Base-by-base conservation (phyloP, 2,888 invertebrate species). In the Stictocephala bisonia region DNA sequence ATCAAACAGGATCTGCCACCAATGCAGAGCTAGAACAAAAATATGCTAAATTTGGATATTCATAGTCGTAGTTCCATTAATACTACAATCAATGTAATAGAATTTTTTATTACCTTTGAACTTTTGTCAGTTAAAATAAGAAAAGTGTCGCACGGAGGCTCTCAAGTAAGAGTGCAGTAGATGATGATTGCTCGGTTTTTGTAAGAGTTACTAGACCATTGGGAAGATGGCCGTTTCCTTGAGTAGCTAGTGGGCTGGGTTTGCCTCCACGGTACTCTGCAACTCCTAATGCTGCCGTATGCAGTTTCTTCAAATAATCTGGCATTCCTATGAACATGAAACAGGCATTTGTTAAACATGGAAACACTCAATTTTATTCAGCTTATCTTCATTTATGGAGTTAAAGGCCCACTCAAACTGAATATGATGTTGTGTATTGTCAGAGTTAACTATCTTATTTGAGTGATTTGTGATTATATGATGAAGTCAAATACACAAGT, bases 281-380 rank as follows among this genome's bases (percentile, higher is more conserved):
- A 81, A 92, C 92, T 71, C 88, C 85, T 73, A 85, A 85, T 1
- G 93, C 90, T 4, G 94, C 94, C 48, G 85, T 83, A 74, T 93
- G 85, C 87, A 94, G 89, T 77, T 89, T 87, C 77, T 85, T 85
- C 29, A 94, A 84, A 83, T 91, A 94, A 73, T 92, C 91, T 0
- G 94, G 94, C 83, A 93, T 90, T 26, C 92, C 94, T 81, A 88
- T n/a, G n/a, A n/a, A n/a, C n/a, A n/a, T n/a, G n/a, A n/a, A n/a
- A n/a, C n/a, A n/a, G n/a, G 6, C 64, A 70, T 60, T 71, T 69
- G n/a, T n/a, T n/a, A n/a, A n/a, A n/a, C n/a, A n/a, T n/a, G n/a
- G n/a, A n/a, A n/a, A n/a, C n/a, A n/a, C n/a, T n/a, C n/a, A n/a
- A n/a, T n/a, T n/a, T n/a, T n/a, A n/a, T n/a, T n/a, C n/a, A n/a